Percentiles rank a stretch among this genome's conserved stretches.
Conservation (phyloP, 30 jellyfish, hydroid and myxozoan genomes). For the Rhopilema esculentum region DNA sequence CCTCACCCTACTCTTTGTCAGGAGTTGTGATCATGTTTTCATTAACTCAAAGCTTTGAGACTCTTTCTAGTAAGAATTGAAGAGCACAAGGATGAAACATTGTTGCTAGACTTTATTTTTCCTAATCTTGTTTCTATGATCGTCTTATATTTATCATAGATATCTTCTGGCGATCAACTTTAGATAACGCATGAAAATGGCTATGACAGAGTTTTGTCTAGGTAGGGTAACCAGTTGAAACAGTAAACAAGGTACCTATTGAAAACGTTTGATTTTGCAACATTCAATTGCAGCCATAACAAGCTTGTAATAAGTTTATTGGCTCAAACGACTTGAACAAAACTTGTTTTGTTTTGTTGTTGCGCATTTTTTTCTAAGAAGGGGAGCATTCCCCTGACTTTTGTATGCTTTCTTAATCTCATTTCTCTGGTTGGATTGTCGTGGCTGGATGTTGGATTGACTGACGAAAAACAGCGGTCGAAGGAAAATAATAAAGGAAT, state of each 20-base stretch:
- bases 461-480: constrained; percentile 67
- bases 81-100: not conserved
- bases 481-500: constrained; percentile 34
- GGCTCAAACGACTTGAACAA: constrained; percentile 6
- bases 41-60: not conserved
- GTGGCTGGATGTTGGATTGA: constrained; percentile 46
- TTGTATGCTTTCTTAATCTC: constrained; percentile 21
- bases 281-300: constrained; percentile 24
- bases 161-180: constrained; percentile 6
- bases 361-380: not conserved
- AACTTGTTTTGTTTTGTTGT: constrained; percentile 23
- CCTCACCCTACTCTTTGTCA: not conserved
- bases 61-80: not conserved
- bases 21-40: constrained; percentile 1
- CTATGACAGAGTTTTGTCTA: constrained; percentile 4
- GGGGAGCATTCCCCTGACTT: constrained; percentile 18
- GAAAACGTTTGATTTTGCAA: not conserved
- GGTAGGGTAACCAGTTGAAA: constrained; percentile 5
- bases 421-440: constrained; percentile 58
- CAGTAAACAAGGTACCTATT: constrained; percentile 23
- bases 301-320: constrained; percentile 1
- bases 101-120: constrained; percentile 9
- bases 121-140: constrained; percentile 18
- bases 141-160: constrained; percentile 8
- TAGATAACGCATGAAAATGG: not conserved